Evolutionary conservation across 2,888 invertebrate species (phyloP), one percentile per base, ranked within the genome.

Genomic region (Coecobrya sp.): DNA sequence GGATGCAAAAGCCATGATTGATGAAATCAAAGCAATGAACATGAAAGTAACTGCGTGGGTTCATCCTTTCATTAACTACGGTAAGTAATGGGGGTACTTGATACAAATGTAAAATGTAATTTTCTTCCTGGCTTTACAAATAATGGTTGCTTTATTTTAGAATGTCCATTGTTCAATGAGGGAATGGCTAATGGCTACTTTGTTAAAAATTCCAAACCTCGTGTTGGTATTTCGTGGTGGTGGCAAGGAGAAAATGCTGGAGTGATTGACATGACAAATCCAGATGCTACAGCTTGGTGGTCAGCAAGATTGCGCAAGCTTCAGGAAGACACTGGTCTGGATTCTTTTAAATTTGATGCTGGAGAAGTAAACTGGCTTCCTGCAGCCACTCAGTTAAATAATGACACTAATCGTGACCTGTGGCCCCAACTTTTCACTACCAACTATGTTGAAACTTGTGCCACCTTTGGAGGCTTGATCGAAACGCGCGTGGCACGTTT

Each of bases 11-110:
- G 94, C 59, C 11, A 93, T 95, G 93, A 90, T 94, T 25, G 68
- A 88, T 1, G 89, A 93, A 79, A 89, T 95, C 10, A 95, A 95
- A 73, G 93, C 94, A 3, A 94, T 97, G 92, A 97, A 97, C 0
- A 98, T 98, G 95, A 97, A 97, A 36, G 97, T 98, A 0, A 97
- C 98, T 0, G 96, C 98, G 7, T 98, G 98, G 98, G 97, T 97
- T 73, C 98, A 98, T 96, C 98, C 98, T 0, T 98, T 98, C 95
- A 97, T 98, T 25, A 98, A 98, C 95, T 93, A 95, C 70, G 86
- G 94, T 94, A 93, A 85, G 82, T 25, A 81, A 4, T 49, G 73
- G 73, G 94, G 90, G 95, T 0, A 93, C 92, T 11, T 87, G 95
- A 55, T 87, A 96, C 36, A 94, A 95, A 62, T 16, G 11, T 79